These are phyloP conservation scores for Epizoanthus scotinus DNA, from an alignment of 92 coral and sea anemone species.

Conservation along the genomic window DNA sequence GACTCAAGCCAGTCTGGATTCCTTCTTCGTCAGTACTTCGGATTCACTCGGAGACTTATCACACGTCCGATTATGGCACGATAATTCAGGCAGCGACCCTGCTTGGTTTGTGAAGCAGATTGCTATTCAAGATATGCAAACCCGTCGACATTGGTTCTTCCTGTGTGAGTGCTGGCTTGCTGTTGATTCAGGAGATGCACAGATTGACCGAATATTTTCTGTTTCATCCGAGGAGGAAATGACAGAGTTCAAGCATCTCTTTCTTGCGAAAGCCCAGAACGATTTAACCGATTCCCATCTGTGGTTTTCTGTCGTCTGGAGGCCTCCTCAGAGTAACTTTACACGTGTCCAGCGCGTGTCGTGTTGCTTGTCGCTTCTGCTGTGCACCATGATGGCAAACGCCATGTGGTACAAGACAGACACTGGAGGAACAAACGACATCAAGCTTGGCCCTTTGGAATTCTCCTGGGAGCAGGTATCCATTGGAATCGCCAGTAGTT, in stretches of 20 bases:
- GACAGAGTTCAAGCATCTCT: slow-evolving; percentile 74
- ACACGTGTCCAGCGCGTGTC: slow-evolving; percentile 95
- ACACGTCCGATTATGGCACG: slow-evolving; percentile 94
- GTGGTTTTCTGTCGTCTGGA: slow-evolving; percentile 94
- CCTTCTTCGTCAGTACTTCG: slow-evolving; percentile 79
- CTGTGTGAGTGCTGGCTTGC: slow-evolving; percentile 96
- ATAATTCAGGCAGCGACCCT: slow-evolving; percentile 87
- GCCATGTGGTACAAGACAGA: slow-evolving; percentile 94
- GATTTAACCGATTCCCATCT: slow-evolving; percentile 93
- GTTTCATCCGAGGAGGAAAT: slow-evolving; percentile 76
- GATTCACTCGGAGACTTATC: slow-evolving; percentile 79
- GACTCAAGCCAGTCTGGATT: slow-evolving; percentile 68
- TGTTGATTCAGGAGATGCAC: slow-evolving; percentile 93
- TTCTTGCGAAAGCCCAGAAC: slow-evolving; percentile 75
- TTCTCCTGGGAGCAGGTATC: slow-evolving; percentile 96
- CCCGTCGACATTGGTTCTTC: slow-evolving; percentile 68
- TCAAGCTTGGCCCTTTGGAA: slow-evolving; percentile 74
- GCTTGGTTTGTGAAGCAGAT: slow-evolving; percentile 90
- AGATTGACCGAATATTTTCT: slow-evolving; percentile 78
- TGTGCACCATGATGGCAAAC: slow-evolving; percentile 95
- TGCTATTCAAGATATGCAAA: slow-evolving; percentile 68
- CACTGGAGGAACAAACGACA: slow-evolving; percentile 59
- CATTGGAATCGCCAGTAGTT: slow-evolving; percentile 89
- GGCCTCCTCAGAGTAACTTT: slow-evolving; percentile 80
- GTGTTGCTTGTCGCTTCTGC: slow-evolving; percentile 92